Base-by-base conservation (phyloP, 2,888 invertebrate genomes). In the Scaptomyza parva region DNA sequence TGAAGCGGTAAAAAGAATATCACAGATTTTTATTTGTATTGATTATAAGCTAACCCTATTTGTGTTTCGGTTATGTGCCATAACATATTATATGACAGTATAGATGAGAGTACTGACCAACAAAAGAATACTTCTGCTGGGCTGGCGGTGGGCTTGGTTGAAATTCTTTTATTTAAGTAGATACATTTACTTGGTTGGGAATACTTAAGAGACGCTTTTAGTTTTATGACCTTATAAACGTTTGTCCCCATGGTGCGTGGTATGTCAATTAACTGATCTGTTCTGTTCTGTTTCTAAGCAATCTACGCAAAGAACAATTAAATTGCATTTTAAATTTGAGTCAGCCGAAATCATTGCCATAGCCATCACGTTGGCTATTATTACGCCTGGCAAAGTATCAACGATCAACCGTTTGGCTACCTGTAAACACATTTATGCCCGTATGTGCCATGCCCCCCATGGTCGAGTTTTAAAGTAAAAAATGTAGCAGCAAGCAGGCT, bases 321-420 rank as follows among this genome's bases (percentile, higher is more conserved):
- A 61, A 65, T 40, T 22, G 69, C 69, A 18, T 48, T 37, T 59
- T 53, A 40, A 53, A 22, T 40, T 67, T 53, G 53, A 67, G 48
- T 48, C 58, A 53, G 58, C 67, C 53, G 18, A 43, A 55, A 43
- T 58, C 43, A 64, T 60, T 41, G 63, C 48, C 43, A 64, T 60
- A 37, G 62, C 51, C 57, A 59, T 74, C 55, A 52, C 40, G 33
- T 73, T 14, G 37, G 51, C 64, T 18, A 64, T 61, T 54, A 54
- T 61, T 53, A 17, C 3, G 37, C 51, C 43, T 35, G 65, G 44
- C 61, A 54, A 54, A 55, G 37, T 70, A 68, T 76, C 57, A 68
- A 70, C 76, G 65, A 82, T 78, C 69, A 66, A 67, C 52, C 65
- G 70, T 68, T 77, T 43, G 68, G 64, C 76, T 76, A 76, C 67